Evolutionary conservation across 1,140 invertebrate species (phyloP).

Genomic region (Leucophenga varia): DNA sequence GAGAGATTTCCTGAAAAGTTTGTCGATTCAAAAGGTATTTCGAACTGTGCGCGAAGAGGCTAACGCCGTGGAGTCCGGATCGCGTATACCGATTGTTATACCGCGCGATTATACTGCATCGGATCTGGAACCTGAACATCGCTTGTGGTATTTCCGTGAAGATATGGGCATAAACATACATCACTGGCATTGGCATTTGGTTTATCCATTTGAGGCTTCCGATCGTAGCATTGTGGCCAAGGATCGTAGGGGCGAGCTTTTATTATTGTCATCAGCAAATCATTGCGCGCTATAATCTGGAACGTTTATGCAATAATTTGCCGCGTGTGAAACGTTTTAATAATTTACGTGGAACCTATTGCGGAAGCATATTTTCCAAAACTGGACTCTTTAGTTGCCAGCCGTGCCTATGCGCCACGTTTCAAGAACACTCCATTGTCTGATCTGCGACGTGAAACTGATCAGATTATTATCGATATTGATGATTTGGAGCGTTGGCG

Average conservation of each 20-base stretch:
- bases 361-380: slow-evolving; percentile 73
- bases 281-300: slow-evolving; percentile 67
- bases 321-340: slow-evolving; percentile 62
- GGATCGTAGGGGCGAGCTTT: slow-evolving; percentile 75
- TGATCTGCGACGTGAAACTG: slow-evolving; percentile 68
- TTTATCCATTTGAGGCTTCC: slow-evolving; percentile 70
- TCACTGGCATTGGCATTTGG: slow-evolving; percentile 85
- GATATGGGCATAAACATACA: slow-evolving; percentile 73
- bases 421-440: slow-evolving; percentile 62
- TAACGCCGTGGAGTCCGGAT: slow-evolving; percentile 64
- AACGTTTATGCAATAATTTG: slow-evolving; percentile 67
- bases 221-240: slow-evolving; percentile 64
- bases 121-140: slow-evolving; percentile 72
- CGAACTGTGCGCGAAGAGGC: slow-evolving; percentile 68
- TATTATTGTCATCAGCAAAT: slow-evolving; percentile 80
- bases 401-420: slow-evolving; percentile 65
- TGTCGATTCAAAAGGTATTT: slow-evolving; percentile 72
- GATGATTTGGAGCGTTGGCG: slow-evolving; percentile 72
- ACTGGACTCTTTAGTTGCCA: slow-evolving; percentile 67
- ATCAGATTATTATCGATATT: slow-evolving; percentile 68
- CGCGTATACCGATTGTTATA: slow-evolving; percentile 68
- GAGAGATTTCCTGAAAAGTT: slow-evolving; percentile 79
- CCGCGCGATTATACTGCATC: slow-evolving; percentile 73
- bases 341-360: slow-evolving; percentile 66
- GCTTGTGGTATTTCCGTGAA: slow-evolving; percentile 70